A percentile compares a stretch with the other conserved stretches of the same genome.
These are phyloP conservation scores for Montipora capitata DNA, from an alignment of 92 coral and sea anemone genomes.

Conservation along the genomic window DNA sequence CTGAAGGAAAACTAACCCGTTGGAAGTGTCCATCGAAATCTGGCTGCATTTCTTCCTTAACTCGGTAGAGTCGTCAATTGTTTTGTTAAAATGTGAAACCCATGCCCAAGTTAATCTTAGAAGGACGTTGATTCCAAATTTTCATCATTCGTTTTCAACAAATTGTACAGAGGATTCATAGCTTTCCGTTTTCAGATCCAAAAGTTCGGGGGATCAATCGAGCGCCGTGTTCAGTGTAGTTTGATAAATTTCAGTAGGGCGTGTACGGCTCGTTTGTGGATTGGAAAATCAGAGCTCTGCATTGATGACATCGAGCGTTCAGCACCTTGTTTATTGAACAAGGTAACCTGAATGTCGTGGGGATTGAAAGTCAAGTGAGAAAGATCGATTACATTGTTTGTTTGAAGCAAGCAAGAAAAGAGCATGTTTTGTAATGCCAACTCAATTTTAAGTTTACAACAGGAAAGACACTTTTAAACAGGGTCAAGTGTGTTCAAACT, in stretches of 20 bases:
- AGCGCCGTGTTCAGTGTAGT: too few relatives aligned
- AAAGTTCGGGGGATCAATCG: too few relatives aligned
- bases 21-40: too few relatives aligned
- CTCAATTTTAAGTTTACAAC: conserved; percentile 10
- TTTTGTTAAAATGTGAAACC: background rate
- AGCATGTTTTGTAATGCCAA: background rate
- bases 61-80: too few relatives aligned
- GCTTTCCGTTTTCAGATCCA: too few relatives aligned
- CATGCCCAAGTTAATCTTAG: background rate
- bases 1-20: too few relatives aligned
- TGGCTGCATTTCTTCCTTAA: too few relatives aligned
- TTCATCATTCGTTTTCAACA: background rate
- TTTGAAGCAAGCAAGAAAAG: background rate
- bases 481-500: conserved; percentile 42
- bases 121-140: background rate
- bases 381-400: background rate
- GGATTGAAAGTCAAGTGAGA: background rate
- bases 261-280: background rate
- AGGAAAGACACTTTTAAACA: background rate
- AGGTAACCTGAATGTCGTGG: background rate
- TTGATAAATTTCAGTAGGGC: too few relatives aligned
- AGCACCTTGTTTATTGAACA: conserved; percentile 33
- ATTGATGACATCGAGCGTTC: conserved; percentile 7
- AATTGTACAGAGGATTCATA: background rate
- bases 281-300: background rate